phyloP scores from a whole-genome alignment of 1,140 invertebrate genomes.

The Bathynomus jamesi region DNA sequence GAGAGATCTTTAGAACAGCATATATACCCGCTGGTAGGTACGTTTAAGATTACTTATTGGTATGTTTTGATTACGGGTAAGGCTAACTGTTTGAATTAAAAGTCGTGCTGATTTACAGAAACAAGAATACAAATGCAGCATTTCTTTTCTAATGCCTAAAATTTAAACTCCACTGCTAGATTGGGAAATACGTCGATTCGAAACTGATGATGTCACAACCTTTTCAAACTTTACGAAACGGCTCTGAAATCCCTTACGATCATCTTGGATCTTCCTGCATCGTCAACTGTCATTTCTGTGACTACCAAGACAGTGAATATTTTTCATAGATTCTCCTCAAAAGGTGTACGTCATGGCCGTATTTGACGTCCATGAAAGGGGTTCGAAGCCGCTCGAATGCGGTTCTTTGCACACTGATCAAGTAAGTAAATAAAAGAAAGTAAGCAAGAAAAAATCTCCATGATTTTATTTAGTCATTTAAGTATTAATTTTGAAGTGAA shows the following conservation, averaged over 20 bases:
- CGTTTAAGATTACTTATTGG: no score
- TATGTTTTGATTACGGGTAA: no score
- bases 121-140: no score
- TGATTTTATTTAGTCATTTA: no score
- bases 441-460: no score
- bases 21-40: no score
- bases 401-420: constrained; percentile 29
- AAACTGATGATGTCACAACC: constrained; percentile 42
- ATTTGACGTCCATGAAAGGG: constrained; percentile 38
- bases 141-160: no score
- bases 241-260: constrained; percentile 37
- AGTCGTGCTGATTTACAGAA: no score
- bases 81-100: no score
- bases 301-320: constrained; percentile 25
- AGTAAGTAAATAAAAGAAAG: constrained; percentile 14
- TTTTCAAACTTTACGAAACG: constrained; percentile 41
- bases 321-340: constrained; percentile 31
- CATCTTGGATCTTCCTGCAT: constrained; percentile 31
- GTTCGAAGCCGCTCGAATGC: constrained; percentile 38
- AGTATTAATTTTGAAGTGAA: no score
- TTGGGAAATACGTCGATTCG: constrained; percentile 42
- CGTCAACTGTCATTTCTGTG: constrained; percentile 17
- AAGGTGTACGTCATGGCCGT: constrained; percentile 39
- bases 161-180: no score
- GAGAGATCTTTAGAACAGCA: no score